A percentile compares a stretch with the other conserved stretches of the same genome.
Conservation (phyloP, 2,113 vertebrate species). For the Acanthochromis polyacanthus region DNA sequence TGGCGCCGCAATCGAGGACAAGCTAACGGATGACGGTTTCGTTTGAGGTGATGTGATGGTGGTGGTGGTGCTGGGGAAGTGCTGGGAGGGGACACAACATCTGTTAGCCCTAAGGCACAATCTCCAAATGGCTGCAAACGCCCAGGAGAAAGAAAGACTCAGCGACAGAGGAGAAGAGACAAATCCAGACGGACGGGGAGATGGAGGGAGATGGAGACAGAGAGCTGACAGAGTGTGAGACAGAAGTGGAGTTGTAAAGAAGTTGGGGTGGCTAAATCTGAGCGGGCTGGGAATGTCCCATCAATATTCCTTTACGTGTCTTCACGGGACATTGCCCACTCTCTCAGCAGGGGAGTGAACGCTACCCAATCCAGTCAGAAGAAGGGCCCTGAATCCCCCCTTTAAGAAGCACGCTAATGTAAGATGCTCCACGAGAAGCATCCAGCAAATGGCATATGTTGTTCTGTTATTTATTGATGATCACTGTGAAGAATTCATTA, state of each 20-base stretch:
- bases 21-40: constrained; percentile 36
- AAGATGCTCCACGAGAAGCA: constrained; percentile 2
- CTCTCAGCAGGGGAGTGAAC: constrained; percentile 26
- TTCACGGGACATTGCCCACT: constrained; percentile 19
- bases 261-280: constrained; percentile 33
- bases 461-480: constrained; percentile 52
- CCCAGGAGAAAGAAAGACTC: constrained; percentile 22
- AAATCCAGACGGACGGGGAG: constrained; percentile 42
- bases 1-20: constrained; percentile 41
- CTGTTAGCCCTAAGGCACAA: constrained; percentile 80
- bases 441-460: constrained; percentile 38
- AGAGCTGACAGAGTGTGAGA: constrained; percentile 32
- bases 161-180: constrained; percentile 33
- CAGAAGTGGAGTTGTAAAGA: constrained; percentile 5
- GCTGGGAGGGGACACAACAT: constrained; percentile 68
- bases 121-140: constrained; percentile 73
- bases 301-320: constrained; percentile 30
- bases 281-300: constrained; percentile 27
- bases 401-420: background rate
- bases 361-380: constrained; percentile 10
- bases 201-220: constrained; percentile 29
- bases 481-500: constrained; percentile 46
- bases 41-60: constrained; percentile 22
- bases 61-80: background rate
- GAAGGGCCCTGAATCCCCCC: background rate